Evolutionary conservation across 1,140 invertebrate species (phyloP), one percentile per base, ranked within the genome.

Genomic region (Drosophila bipectinata): DNA sequence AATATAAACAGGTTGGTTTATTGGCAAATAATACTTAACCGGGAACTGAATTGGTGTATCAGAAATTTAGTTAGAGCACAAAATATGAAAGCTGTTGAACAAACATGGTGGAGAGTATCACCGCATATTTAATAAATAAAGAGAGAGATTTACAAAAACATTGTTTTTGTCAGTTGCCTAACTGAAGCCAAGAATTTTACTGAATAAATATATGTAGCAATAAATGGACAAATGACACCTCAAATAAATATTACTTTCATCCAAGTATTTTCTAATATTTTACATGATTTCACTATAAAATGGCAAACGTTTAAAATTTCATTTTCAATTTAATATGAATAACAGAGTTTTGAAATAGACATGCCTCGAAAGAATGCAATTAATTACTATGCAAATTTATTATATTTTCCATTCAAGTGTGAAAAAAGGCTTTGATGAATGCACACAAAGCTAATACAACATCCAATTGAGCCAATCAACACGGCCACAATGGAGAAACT

Each of bases 331-430:
- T 10, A 37, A 37, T 37, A n/a, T 12, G 3, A 37, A 37, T 37
- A 37, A 37, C 4, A n/a, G 34, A 37, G 3, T 10, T 37, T 12
- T 12, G 34, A 10, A 37, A 37, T 37, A 37, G 34, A n/a, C 34
- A n/a, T 37, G 9, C 9, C 1, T 37, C 10, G 34, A n/a, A 37
- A 37, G 34, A 37, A 37, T 37, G 12, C 34, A 37, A 37, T 37
- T 37, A 37, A 37, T 37, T 37, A 37, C 34, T 37, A 37, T 37
- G 34, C 10, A 37, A 37, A 37, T 37, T 37, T 37, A 37, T 37
- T 37, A 37, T 4, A 37, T 12, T 2, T 37, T 37, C 1, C 34
- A 37, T 12, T 37, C 10, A n/a, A 37, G 34, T 37, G 34, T 37
- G 12, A 37, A 37, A 37, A 12, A 37, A 10, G 0, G 10, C 34